Evolutionary conservation across 2,797 vertebrate species (phyloP), one percentile per base, ranked within the genome.

Genomic region (Triplophysa bombifrons): DNA sequence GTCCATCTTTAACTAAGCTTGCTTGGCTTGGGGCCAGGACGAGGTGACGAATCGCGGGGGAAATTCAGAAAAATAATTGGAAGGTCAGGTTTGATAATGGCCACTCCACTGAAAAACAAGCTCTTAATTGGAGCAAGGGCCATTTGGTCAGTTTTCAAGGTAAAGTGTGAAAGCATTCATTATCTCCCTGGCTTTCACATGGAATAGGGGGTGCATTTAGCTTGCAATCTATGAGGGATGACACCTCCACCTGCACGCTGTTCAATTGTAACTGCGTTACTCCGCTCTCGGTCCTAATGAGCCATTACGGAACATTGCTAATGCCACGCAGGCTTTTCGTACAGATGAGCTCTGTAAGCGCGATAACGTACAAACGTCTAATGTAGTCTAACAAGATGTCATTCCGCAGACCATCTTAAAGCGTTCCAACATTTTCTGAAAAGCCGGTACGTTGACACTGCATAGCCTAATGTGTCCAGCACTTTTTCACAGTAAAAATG

Each of bases 21-120:
- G 84, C 85, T 56, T 78, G 84, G 86, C 72, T 72, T 66, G 74
- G 81, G 70, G 85, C 84, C 85, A 73, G 82, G 78, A 76, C 44
- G 53, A 84, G 91, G 91, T 92, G 90, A 93, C 88, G 87, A 85
- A 91, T 92, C 87, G 84, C 83, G 82, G 87, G 84, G 78, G 75
- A 88, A 90, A 94, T 92, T 91, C 88, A 91, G 88, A 88, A 87
- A 94, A 93, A 93, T 94, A 94, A 94, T 93, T 94, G 93, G 92
- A 93, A 92, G 93, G 93, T 94, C 93, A 94, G 88, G 92, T 92
- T 91, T 91, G 90, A 93, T 93, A 93, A 93, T 93, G 90, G 90
- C 88, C 88, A 91, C 87, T 92, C 89, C 85, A 88, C 61, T 90
- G 86, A 89, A 88, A 87, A 93, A 89, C 72, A 92, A 88, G 88